Evolutionary conservation across 1,140 invertebrate genomes (phyloP).

Genomic region (Cotesia glomerata): DNA sequence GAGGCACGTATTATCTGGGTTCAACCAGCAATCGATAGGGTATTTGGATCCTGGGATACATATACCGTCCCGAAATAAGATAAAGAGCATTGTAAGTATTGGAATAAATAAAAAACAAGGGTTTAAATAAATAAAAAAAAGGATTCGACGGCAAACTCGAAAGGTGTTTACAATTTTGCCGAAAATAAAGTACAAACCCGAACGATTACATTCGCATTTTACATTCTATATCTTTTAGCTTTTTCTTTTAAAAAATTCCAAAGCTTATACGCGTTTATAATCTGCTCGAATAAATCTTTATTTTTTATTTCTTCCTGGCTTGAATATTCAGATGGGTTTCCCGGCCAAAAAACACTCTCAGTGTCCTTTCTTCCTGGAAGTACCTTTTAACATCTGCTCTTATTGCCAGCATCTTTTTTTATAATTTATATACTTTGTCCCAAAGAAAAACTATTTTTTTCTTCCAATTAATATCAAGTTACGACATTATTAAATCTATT

Average conservation of each 20-base stretch:
- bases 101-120: slow-evolving; percentile 30
- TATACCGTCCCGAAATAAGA: neutral
- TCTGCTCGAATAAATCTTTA: neutral
- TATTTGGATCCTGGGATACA: neutral
- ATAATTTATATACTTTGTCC: too few relatives aligned
- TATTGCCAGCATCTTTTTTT: too few relatives aligned
- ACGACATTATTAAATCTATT: too few relatives aligned
- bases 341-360: neutral
- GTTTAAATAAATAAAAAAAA: slow-evolving; percentile 39
- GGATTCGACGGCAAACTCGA: slow-evolving; percentile 51
- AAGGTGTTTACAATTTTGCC: slow-evolving; percentile 60
- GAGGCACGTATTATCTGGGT: neutral
- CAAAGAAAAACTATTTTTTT: too few relatives aligned
- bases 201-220: slow-evolving; percentile 13
- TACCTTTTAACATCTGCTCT: slow-evolving; percentile 29
- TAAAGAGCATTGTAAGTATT: slow-evolving; percentile 19
- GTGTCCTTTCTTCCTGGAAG: slow-evolving; percentile 39
- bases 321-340: neutral
- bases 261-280: neutral
- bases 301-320: slow-evolving; percentile 16
- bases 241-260: neutral
- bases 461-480: too few relatives aligned
- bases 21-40: slow-evolving; percentile 3
- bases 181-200: slow-evolving; percentile 55
- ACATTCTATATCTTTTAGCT: neutral